Percentiles rank a stretch among this genome's conserved stretches.
These are phyloP conservation scores for Trachurus trachurus DNA, from an alignment of 2,797 vertebrate species.

Conservation along the genomic window DNA sequence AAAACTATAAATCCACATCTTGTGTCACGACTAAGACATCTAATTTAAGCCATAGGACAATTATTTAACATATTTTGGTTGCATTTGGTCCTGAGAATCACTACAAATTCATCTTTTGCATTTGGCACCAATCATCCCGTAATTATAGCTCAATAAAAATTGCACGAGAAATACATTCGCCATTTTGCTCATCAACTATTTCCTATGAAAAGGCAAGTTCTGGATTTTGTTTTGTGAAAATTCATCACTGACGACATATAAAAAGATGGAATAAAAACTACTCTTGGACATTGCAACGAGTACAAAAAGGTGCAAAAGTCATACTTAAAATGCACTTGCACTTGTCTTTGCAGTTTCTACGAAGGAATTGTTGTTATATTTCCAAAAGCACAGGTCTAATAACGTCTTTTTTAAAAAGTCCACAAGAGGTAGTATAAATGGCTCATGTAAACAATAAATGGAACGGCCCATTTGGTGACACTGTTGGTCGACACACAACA, in stretches of 20 bases:
- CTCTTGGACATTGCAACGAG: conserved; percentile 33
- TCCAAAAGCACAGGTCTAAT: conserved; percentile 50
- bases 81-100: conserved; percentile 78
- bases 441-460: conserved; percentile 69
- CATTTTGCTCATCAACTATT: conserved; percentile 40
- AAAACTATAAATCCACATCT: conserved; percentile 52
- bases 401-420: conserved; percentile 55
- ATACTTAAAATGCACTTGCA: conserved; percentile 47
- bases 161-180: conserved; percentile 66
- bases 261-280: conserved; percentile 67
- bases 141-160: conserved; percentile 50
- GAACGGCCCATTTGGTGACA: conserved; percentile 49
- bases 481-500: conserved; percentile 22
- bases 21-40: conserved; percentile 42
- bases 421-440: conserved; percentile 75
- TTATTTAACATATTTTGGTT: conserved; percentile 65
- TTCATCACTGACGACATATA: conserved; percentile 37
- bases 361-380: conserved; percentile 39
- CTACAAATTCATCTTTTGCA: conserved; percentile 56
- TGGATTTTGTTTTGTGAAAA: conserved; percentile 46
- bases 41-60: conserved; percentile 55
- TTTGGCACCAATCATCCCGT: conserved; percentile 71
- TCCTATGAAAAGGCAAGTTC: conserved; percentile 59
- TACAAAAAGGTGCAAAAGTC: conserved; percentile 68
- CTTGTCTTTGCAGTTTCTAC: conserved; percentile 31